Evolutionary conservation across 2,888 invertebrate species (phyloP).

Genomic region (Drosophila putrida): DNA sequence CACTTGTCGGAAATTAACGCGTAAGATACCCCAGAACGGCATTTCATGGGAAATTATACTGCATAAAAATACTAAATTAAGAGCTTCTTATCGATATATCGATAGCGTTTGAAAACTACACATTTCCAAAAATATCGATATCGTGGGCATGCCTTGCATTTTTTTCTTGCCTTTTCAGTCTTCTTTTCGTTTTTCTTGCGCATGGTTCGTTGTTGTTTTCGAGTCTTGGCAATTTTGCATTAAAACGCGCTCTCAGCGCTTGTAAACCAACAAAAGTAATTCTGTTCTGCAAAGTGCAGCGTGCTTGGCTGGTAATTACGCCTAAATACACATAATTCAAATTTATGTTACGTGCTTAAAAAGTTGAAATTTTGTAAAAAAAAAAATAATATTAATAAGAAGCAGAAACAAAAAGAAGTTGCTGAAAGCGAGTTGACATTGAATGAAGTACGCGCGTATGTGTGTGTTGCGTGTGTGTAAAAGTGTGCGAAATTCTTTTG

Average conservation of each 20-base stretch:
- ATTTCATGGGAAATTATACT: too few species aligned
- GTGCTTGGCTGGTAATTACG: conserved; percentile 62
- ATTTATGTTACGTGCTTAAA: conserved; percentile 46
- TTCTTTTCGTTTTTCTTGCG: conserved; percentile 60
- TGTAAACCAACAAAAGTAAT: conserved; percentile 47
- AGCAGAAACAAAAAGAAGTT: conserved; percentile 45
- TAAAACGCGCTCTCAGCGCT: conserved; percentile 59
- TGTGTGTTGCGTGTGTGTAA: conserved; percentile 29
- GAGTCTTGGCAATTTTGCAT: conserved; percentile 57
- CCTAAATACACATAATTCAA: conserved; percentile 36
- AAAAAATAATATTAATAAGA: conserved; percentile 10
- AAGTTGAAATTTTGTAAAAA: conserved; percentile 20
- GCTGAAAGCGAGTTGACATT: conserved; percentile 69
- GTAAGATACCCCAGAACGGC: too few species aligned
- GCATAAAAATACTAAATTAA: neutral
- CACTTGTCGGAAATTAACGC: neutral
- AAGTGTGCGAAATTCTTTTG: conserved; percentile 73
- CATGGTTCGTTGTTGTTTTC: conserved; percentile 43
- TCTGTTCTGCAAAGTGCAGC: conserved; percentile 60
- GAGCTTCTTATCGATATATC: conserved; percentile 20
- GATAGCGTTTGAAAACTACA: neutral
- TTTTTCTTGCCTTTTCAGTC: conserved; percentile 45
- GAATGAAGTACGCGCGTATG: conserved; percentile 51
- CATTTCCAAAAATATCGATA: conserved; percentile 22
- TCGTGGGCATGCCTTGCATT: conserved; percentile 33